Conservation (phyloP, 30 jellyfish, hydroid and myxozoan species). For the Hydractinia symbiolongicarpus region DNA sequence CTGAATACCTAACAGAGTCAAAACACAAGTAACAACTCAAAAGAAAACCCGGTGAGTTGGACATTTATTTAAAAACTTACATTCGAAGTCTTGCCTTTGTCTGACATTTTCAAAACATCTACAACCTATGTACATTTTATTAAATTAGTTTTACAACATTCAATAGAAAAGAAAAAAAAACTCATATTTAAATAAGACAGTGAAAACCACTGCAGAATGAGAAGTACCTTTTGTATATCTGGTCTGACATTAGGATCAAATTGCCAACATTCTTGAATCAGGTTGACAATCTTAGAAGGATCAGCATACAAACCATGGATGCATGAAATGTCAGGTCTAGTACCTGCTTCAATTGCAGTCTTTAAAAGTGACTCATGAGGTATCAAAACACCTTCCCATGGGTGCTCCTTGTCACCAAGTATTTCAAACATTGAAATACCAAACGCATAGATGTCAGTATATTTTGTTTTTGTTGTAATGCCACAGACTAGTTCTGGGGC, state of each 20-base stretch:
- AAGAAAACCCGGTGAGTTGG: too few species aligned
- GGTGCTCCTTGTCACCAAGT: slow-evolving; percentile 7
- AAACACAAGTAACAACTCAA: too few species aligned
- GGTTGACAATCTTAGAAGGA: background rate
- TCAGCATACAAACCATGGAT: background rate
- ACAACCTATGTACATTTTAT: too few species aligned
- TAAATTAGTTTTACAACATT: too few species aligned
- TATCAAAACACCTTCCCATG: too few species aligned
- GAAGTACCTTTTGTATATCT: background rate
- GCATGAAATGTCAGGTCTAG: background rate
- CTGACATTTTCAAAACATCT: too few species aligned
- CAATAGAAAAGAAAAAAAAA: too few species aligned
- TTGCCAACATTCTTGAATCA: slow-evolving; percentile 8
- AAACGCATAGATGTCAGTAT: background rate
- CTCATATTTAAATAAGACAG: too few species aligned
- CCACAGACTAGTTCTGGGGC: slow-evolving; percentile 4
- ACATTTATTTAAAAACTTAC: too few species aligned
- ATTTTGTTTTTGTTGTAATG: background rate
- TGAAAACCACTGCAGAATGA: too few species aligned
- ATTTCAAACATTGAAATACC: background rate
- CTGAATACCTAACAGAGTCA: too few species aligned
- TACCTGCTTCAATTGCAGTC: slow-evolving; percentile 1
- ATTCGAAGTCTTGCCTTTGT: too few species aligned
- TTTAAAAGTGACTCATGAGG: background rate
- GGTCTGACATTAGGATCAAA: background rate